These are phyloP conservation scores for Meandrina meandrites DNA, from an alignment of 92 coral and sea anemone species.

Conservation along the genomic window DNA sequence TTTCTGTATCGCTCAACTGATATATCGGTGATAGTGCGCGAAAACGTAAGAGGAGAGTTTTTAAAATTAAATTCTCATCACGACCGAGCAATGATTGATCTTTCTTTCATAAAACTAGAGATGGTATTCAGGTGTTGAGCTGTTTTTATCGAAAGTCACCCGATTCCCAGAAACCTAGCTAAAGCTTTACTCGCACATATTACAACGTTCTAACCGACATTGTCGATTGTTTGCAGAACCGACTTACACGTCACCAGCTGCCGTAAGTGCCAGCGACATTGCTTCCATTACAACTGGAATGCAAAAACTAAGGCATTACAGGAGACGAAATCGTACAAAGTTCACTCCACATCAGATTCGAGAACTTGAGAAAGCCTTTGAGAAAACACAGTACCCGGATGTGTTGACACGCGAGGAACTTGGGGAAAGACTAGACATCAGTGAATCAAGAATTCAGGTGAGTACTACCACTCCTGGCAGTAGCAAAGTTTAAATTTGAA, in stretches of 20 bases:
- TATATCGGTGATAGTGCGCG: not conserved
- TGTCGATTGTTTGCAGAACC: conserved; percentile 13
- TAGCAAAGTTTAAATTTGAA: not conserved
- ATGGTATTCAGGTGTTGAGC: not conserved
- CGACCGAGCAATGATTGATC: not conserved
- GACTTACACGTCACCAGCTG: conserved; percentile 21
- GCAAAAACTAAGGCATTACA: conserved; percentile 45
- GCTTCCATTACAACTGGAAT: conserved; percentile 41
- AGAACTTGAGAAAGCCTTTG: conserved; percentile 64
- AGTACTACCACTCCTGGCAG: not conserved
- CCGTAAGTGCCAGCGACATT: conserved; percentile 40
- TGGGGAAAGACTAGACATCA: conserved; percentile 63
- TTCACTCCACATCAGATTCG: conserved; percentile 55
- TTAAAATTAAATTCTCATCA: not conserved
- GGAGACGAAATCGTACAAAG: conserved; percentile 55
- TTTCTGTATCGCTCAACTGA: not conserved
- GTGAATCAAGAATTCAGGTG: conserved; percentile 74
- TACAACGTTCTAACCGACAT: conserved; percentile 1
- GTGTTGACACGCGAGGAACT: conserved; percentile 64
- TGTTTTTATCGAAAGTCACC: not conserved
- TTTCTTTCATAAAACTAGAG: not conserved
- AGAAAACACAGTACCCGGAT: conserved; percentile 67
- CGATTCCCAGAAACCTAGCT: not conserved
- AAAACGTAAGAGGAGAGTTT: not conserved
- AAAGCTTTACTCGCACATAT: not conserved